Evolutionary conservation across 2,888 invertebrate species (phyloP).

Genomic region (Terebella lapidaria): DNA sequence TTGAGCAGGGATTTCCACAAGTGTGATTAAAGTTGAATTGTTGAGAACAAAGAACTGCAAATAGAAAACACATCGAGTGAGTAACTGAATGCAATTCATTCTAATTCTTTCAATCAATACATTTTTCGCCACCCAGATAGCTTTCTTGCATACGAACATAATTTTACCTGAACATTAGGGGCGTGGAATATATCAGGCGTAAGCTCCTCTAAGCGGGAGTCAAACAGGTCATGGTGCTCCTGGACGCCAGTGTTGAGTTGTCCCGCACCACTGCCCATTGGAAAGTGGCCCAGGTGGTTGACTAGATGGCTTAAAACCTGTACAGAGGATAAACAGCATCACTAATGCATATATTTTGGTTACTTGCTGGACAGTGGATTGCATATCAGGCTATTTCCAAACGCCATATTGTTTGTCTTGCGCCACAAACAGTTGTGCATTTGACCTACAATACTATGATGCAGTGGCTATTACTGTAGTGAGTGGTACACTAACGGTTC

Average conservation of each 20-base stretch:
- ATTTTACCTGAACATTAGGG: constrained; percentile 72
- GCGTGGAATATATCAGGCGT: constrained; percentile 76
- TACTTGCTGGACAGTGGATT: too few species aligned
- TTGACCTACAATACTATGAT: too few species aligned
- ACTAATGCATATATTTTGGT: neutral
- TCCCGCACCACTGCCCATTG: constrained; percentile 77
- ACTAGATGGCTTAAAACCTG: constrained; percentile 67
- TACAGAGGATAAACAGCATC: neutral
- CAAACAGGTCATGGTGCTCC: constrained; percentile 75
- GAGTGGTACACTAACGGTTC: constrained; percentile 58
- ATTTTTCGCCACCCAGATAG: too few species aligned
- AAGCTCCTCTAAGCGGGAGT: constrained; percentile 58
- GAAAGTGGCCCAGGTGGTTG: constrained; percentile 90
- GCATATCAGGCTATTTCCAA: too few species aligned
- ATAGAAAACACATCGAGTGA: constrained; percentile 28
- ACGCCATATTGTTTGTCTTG: too few species aligned
- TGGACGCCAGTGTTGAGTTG: constrained; percentile 83
- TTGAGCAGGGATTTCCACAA: constrained; percentile 81
- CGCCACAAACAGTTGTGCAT: too few species aligned
- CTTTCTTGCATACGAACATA: too few species aligned
- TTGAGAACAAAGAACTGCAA: constrained; percentile 80
- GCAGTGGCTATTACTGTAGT: too few species aligned
- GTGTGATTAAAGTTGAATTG: constrained; percentile 72
- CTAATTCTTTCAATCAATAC: too few species aligned
- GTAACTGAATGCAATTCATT: neutral